Evolutionary conservation across 2,797 vertebrate genomes (phyloP).

Genomic region (Trichosurus vulpecula): DNA sequence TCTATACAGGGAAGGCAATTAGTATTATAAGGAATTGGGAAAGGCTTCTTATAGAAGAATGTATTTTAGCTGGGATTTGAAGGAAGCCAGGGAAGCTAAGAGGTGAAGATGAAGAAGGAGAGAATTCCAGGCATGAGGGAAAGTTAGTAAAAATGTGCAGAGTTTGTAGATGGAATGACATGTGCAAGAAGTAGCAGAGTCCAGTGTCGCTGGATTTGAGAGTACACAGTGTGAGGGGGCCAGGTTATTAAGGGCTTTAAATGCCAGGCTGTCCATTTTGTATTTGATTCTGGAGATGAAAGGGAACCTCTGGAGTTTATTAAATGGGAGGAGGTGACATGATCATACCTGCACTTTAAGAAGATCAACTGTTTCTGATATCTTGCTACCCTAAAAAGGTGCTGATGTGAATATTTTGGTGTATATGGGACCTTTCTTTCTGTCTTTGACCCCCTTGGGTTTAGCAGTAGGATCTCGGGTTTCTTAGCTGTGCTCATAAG

Average conservation of each 20-base stretch:
- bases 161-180: background rate
- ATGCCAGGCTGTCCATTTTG: background rate
- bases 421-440: background rate
- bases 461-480: background rate
- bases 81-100: background rate
- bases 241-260: background rate
- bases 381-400: background rate
- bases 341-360: background rate
- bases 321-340: background rate
- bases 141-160: background rate
- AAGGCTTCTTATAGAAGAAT: background rate
- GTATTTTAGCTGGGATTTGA: background rate
- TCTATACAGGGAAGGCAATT: background rate
- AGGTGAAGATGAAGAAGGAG: background rate
- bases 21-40: background rate
- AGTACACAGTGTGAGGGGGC: background rate
- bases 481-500: background rate
- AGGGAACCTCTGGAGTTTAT: background rate
- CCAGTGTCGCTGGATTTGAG: background rate
- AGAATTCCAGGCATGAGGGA: background rate
- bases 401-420: background rate
- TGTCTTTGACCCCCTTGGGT: background rate
- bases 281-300: background rate
- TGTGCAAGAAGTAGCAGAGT: background rate
- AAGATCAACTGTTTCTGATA: background rate